Evolutionary conservation across 2,797 vertebrate species (phyloP), one percentile per base, ranked within the genome.

Genomic region (Poliocrania exsul): DNA sequence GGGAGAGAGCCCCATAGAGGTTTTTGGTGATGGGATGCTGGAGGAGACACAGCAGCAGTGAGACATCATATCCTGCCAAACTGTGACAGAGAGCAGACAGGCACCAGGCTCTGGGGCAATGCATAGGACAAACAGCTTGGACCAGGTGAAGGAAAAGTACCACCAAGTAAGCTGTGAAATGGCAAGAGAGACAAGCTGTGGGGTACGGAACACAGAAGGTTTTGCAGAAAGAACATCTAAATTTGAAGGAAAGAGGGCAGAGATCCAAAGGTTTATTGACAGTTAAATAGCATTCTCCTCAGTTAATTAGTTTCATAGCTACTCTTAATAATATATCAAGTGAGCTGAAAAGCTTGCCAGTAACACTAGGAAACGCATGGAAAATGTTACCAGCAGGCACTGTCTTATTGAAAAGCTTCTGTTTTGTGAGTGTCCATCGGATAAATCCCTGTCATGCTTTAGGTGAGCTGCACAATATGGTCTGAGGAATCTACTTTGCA

Each of bases 301-400:
- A 92, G 92, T 88, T 97, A 95, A 96, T 96, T 97, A 93, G 87
- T 93, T 96, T 95, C 84, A 93, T 95, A 86, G 95, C 89, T 91
- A 49, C 85, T 81, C 78, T 79, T 96, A 93, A 91, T 87, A 88
- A 66, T 96, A 79, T 54, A 93, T 88, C 87, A 96, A 94, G 54
- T 40, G 51, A 94, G 70, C 73, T 79, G 79, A 75, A 92, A 93
- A 89, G 57, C 84, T 83, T 0, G 0, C 69, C 81, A 93, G 77
- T 65, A 88, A 61, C 40, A 54, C 64, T 78, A 42, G 54, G 44
- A 78, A 91, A 69, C 9, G 16, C 28, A 81, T 10, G 14, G 79
- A 61, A 67, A 65, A 78, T 24, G 49, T 33, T 90, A 46, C 0
- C 2, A 89, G 46, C 31, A 16, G 50, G 31, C 44, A 58, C 6